phyloP scores from a whole-genome alignment of 2,888 invertebrate species.

The Sericinus montela region DNA sequence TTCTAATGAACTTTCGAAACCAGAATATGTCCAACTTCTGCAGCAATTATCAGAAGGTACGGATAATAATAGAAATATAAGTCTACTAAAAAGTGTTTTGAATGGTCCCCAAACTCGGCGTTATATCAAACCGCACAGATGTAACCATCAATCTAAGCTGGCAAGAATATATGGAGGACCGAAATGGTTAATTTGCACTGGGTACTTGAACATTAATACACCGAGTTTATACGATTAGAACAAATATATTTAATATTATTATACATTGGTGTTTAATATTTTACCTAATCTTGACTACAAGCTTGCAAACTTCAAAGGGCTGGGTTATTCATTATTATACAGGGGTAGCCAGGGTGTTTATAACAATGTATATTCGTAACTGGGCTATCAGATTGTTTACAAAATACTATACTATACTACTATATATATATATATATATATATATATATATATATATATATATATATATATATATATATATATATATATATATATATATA shows the following conservation, averaged over 20 bases:
- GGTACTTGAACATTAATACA: conserved; percentile 63
- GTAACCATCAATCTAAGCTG: conserved; percentile 62
- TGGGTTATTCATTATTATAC: too few relatives aligned
- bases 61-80: conserved; percentile 41
- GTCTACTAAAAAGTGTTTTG: conserved; percentile 50
- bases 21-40: conserved; percentile 57
- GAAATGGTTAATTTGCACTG: conserved; percentile 68
- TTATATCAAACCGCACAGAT: conserved; percentile 69
- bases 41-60: conserved; percentile 57
- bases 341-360: too few relatives aligned
- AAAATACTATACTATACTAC: too few relatives aligned
- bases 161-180: conserved; percentile 58
- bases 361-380: too few relatives aligned
- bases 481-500: too few relatives aligned
- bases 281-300: too few relatives aligned
- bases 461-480: too few relatives aligned
- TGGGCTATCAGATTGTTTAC: too few relatives aligned
- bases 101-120: conserved; percentile 57
- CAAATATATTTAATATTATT: neutral
- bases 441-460: too few relatives aligned
- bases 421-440: too few relatives aligned
- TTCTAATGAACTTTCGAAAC: conserved; percentile 57
- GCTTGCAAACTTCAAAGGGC: too few relatives aligned
- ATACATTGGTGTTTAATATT: neutral
- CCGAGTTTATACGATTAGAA: conserved; percentile 64